Percentiles rank a stretch among this genome's conserved stretches.
Evolutionary conservation across 2,113 vertebrate species (phyloP).

Genomic region (Oceanites oceanicus): DNA sequence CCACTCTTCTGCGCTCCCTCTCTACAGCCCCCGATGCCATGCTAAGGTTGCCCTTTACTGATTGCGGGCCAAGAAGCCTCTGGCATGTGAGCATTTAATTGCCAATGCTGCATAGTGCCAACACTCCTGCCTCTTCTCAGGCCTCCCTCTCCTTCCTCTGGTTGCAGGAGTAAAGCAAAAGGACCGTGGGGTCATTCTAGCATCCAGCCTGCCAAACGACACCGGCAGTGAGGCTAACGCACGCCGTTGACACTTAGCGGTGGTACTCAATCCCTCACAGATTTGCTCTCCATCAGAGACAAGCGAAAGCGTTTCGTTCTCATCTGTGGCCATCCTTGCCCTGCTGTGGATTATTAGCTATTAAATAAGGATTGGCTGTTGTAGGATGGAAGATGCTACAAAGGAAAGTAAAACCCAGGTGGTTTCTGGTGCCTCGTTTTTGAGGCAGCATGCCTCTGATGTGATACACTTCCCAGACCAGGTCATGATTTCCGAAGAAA

Average conservation of each 20-base stretch:
- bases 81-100: background rate
- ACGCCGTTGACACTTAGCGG: rapidly evolving
- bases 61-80: rapidly evolving
- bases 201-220: background rate
- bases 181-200: background rate
- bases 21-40: background rate
- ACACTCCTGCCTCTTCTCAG: slow-evolving; percentile 14
- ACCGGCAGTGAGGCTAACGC: rapidly evolving
- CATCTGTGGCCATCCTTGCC: background rate
- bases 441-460: background rate
- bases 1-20: background rate
- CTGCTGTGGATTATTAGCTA: background rate
- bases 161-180: background rate
- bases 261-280: background rate
- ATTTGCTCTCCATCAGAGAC: background rate
- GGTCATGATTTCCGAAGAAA: background rate
- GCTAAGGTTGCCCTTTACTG: background rate
- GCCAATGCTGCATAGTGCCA: background rate
- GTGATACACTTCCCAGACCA: background rate
- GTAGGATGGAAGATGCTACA: background rate
- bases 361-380: background rate
- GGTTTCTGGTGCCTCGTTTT: background rate
- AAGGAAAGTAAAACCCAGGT: background rate
- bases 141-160: background rate
- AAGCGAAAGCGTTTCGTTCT: background rate